Base-by-base conservation (phyloP, 2,888 invertebrate species). In the Apantesis nais region DNA sequence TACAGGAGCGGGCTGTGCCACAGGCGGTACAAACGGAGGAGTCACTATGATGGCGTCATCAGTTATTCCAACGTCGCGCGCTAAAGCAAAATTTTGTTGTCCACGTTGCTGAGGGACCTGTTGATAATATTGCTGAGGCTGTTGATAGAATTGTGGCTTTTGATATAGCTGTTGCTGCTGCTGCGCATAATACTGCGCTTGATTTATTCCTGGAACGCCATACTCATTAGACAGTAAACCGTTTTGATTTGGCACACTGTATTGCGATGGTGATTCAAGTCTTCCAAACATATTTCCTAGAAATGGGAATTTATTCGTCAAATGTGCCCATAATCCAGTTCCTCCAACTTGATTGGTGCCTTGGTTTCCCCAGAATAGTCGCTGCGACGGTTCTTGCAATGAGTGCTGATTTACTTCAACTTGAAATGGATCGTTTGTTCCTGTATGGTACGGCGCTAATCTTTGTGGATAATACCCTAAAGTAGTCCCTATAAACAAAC, bases 41-140 rank as follows among this genome's bases (percentile, higher is more conserved):
- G 95, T 95, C 74, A 95, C 89, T 67, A 95, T 94, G 41, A 95
- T 90, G 9, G 95, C 93, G 64, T 95, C 95, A 69, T 95, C 95
- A 0, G 95, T 95, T 39, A 95, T 76, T 0, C 87, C 92, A 14
- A 94, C 92, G 70, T 95, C 94, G 3, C 95, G 91, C 2, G 85
- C 88, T 0, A 87, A 85, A 2, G 92, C 88, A 7, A 77, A 78
- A 58, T 89, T 88, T n/a, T 83, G 78, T 73, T 88, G 89, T 9
- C 81, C 82, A 25, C 83, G 82, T 58, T 83, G 85, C 66, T 85
- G 88, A 55, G 83, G 84, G 34, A 76, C 73, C 62, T 83, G 88
- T 48, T 86, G 84, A 44, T 82, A 83, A 62, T 78, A 74, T 44
- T 81, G 85, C 34, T 79, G 82, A 29, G 82, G 75, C 48, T 81